Conservation (phyloP, 1,140 invertebrate genomes). For the Andrena cerasifolii region DNA sequence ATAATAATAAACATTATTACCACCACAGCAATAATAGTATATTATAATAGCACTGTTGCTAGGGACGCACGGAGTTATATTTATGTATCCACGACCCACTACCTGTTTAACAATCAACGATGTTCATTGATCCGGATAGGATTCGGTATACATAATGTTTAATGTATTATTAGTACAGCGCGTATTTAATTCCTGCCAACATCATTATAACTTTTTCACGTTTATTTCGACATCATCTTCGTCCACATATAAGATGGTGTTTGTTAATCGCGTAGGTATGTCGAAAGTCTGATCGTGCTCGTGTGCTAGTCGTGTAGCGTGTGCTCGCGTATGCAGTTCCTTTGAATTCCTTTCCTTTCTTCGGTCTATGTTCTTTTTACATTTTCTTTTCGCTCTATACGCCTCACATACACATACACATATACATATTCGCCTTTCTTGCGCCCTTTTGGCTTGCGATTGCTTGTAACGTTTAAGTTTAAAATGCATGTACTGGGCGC, state of each 20-base stretch:
- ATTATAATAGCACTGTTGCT: conserved; percentile 72
- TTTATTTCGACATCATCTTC: background rate
- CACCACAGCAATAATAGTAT: conserved; percentile 75
- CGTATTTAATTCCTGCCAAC: conserved; percentile 48
- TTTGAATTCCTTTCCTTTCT: background rate
- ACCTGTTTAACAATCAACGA: conserved; percentile 68
- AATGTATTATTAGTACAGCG: conserved; percentile 62
- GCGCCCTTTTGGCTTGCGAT: no score
- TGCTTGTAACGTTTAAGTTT: no score
- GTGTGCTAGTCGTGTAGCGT: background rate
- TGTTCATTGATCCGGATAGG: conserved; percentile 66
- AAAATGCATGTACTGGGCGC: no score
- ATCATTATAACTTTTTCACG: conserved; percentile 26
- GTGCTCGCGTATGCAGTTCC: no score
- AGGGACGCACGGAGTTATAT: conserved; percentile 66
- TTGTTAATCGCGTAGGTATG: background rate
- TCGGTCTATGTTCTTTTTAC: background rate
- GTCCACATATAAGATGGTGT: background rate
- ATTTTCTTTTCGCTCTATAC: background rate
- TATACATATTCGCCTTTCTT: no score
- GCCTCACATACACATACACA: no score
- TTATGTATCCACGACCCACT: conserved; percentile 65
- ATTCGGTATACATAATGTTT: conserved; percentile 63
- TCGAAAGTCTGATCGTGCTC: background rate
- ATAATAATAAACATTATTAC: conserved; percentile 78